Conservation (phyloP, 2,113 vertebrate species). For the Miniopterus natalensis region DNA sequence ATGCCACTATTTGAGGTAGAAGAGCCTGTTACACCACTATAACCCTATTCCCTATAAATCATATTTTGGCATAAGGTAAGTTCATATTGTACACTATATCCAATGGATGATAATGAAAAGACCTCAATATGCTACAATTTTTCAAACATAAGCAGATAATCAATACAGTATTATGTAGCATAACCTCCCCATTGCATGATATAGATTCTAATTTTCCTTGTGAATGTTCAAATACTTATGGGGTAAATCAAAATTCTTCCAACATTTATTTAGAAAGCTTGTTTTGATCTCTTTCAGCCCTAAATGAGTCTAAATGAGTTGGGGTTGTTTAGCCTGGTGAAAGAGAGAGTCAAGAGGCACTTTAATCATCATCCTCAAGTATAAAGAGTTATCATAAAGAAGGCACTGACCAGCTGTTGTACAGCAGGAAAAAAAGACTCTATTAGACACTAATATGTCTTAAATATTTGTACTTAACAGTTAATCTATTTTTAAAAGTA, state of each 20-base stretch:
- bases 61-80: background rate
- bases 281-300: constrained; percentile 26
- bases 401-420: constrained; percentile 61
- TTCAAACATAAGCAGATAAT: constrained; percentile 45
- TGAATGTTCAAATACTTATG: constrained; percentile 38
- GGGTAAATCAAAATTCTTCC: constrained; percentile 38
- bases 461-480: constrained; percentile 50
- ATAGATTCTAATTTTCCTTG: constrained; percentile 44
- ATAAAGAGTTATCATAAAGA: constrained; percentile 71
- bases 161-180: background rate
- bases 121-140: background rate
- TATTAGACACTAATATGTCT: background rate
- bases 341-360: constrained; percentile 66
- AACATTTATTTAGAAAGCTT: constrained; percentile 41
- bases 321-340: constrained; percentile 51
- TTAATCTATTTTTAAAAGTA: constrained; percentile 10
- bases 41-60: background rate
- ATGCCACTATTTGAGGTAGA: background rate
- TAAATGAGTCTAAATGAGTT: constrained; percentile 53
- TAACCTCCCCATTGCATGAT: background rate
- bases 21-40: background rate
- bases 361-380: constrained; percentile 72
- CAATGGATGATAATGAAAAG: constrained; percentile 41
- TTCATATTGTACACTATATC: constrained; percentile 20
- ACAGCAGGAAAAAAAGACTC: background rate